Conservation (phyloP, 1,140 invertebrate species). For the Drosophila lowei region DNA sequence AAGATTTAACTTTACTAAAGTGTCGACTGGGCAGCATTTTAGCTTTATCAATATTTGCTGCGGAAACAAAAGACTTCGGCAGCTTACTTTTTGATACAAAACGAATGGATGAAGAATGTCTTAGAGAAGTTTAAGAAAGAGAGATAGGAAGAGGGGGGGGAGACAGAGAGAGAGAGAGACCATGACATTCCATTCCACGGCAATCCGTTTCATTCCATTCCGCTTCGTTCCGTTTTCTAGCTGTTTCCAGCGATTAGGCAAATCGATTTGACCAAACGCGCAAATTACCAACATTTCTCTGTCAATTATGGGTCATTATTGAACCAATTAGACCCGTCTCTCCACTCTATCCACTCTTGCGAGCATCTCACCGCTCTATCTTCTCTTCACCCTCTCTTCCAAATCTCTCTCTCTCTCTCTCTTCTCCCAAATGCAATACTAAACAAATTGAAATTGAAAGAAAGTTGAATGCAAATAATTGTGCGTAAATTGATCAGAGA, state of each 20-base stretch:
- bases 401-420: neutral
- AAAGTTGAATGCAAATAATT: slow-evolving; percentile 57
- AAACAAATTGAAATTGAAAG: slow-evolving; percentile 57
- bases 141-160: neutral
- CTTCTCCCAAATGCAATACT: slow-evolving; percentile 22
- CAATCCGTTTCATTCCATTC: slow-evolving; percentile 10
- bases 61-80: slow-evolving; percentile 67
- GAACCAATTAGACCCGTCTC: slow-evolving; percentile 42
- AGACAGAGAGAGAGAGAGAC: slow-evolving; percentile 1
- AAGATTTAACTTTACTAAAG: too few relatives aligned
- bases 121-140: neutral
- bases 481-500: slow-evolving; percentile 49
- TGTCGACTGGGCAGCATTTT: too few relatives aligned
- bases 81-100: slow-evolving; percentile 55
- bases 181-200: too few relatives aligned
- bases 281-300: slow-evolving; percentile 64
- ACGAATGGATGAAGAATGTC: neutral
- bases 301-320: slow-evolving; percentile 71
- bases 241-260: slow-evolving; percentile 65
- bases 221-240: slow-evolving; percentile 43
- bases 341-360: too few relatives aligned
- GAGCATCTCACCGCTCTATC: too few relatives aligned
- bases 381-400: too few relatives aligned
- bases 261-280: slow-evolving; percentile 32
- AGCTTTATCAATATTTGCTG: neutral